Conservation (phyloP, 2,113 vertebrate species). For the Agelaius phoeniceus region DNA sequence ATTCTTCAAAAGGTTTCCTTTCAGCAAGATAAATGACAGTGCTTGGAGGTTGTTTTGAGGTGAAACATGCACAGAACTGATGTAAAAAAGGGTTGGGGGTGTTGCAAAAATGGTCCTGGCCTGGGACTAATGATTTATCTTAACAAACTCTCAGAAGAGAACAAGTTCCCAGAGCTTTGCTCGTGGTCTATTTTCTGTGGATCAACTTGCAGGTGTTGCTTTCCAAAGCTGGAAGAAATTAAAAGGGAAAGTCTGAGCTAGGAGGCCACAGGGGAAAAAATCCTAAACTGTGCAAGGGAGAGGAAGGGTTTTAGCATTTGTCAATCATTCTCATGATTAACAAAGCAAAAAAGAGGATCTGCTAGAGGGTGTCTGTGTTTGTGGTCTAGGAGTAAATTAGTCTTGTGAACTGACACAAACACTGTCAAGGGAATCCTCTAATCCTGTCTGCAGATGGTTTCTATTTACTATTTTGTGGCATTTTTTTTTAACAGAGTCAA, state of each 20-base stretch:
- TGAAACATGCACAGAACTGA: neutral
- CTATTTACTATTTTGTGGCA: neutral
- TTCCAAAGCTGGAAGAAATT: neutral
- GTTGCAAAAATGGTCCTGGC: neutral
- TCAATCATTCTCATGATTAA: neutral
- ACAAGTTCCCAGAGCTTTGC: neutral
- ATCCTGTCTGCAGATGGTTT: neutral
- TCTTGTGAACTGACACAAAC: neutral
- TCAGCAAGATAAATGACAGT: neutral
- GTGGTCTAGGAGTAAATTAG: neutral
- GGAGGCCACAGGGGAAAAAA: neutral
- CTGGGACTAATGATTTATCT: neutral
- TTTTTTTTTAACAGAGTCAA: neutral
- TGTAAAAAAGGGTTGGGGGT: neutral
- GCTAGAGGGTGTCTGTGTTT: neutral
- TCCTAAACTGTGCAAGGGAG: neutral
- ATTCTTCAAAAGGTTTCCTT: neutral
- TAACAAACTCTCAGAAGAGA: neutral
- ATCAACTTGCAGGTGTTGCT: neutral
- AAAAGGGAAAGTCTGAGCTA: neutral
- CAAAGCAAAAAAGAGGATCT: neutral
- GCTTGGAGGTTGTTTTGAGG: neutral
- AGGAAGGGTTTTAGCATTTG: neutral
- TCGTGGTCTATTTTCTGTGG: neutral
- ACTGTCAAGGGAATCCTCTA: neutral